Conservation (phyloP, 2,797 vertebrate genomes). For the Prunella strophiata region DNA sequence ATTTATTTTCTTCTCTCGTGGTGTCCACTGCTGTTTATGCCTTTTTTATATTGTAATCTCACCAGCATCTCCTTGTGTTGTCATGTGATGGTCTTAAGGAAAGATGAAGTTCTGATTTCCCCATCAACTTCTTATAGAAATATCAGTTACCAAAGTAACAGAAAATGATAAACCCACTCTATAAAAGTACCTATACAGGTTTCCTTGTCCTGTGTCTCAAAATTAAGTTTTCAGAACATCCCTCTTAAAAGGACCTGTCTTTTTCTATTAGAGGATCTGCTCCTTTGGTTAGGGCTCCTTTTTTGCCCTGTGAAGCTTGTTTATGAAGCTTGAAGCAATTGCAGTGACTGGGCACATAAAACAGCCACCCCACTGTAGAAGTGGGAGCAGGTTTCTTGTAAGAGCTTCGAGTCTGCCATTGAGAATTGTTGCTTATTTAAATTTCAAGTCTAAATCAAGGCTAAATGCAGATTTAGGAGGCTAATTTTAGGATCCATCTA, state of each 20-base stretch:
- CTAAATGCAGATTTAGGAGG: not conserved
- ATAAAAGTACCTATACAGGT: not conserved
- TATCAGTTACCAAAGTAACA: not conserved
- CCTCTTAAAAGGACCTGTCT: not conserved
- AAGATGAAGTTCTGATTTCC: not conserved
- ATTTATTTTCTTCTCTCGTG: not conserved
- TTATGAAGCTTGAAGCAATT: not conserved
- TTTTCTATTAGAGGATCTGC: not conserved
- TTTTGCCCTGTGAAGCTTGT: not conserved
- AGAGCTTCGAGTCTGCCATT: not conserved
- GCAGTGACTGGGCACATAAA: not conserved
- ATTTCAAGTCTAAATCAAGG: not conserved
- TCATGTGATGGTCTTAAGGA: fast-evolving
- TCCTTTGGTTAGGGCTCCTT: not conserved
- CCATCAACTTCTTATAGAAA: not conserved
- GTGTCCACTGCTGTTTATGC: fast-evolving
- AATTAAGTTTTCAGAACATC: not conserved
- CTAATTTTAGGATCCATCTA: not conserved
- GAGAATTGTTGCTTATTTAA: not conserved
- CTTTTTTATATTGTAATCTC: not conserved
- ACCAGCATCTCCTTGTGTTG: not conserved
- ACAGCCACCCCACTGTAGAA: fast-evolving
- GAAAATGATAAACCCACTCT: not conserved
- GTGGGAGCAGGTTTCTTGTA: not conserved
- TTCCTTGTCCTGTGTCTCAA: not conserved